A percentile compares a stretch with the other conserved stretches of the same genome.
phyloP scores from a whole-genome alignment of 2,888 invertebrate species.

The Metacarcinus magister region DNA sequence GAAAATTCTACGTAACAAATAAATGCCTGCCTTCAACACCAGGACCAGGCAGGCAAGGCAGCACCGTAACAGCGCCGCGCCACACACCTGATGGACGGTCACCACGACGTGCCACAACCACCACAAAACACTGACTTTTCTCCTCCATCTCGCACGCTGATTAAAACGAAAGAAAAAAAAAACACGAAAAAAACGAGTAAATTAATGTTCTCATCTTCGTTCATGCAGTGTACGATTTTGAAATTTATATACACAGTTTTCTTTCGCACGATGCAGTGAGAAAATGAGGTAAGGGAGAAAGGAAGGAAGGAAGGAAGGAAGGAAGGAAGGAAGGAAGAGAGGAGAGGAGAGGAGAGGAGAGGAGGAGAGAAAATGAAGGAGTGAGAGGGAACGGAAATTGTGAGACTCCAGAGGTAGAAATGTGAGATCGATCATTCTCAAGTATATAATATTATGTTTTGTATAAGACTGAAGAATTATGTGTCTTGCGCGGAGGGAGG shows the following conservation, averaged over 20 bases:
- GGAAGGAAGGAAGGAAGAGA: not conserved
- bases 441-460: slow-evolving; percentile 1
- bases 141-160: not conserved
- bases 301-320: not conserved
- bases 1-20: not conserved
- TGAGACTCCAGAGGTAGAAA: not conserved
- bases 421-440: slow-evolving; percentile 13
- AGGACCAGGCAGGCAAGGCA: not conserved
- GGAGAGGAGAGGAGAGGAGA: not conserved
- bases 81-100: not conserved
- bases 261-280: not conserved
- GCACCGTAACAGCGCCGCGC: too few species aligned
- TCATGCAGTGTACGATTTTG: not conserved
- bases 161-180: not conserved
- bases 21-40: not conserved
- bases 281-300: not conserved
- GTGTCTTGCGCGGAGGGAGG: not conserved
- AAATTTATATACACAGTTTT: not conserved
- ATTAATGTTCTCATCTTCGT: slow-evolving; percentile 2
- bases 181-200: too few species aligned
- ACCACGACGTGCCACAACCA: not conserved
- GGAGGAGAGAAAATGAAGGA: not conserved
- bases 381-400: not conserved
- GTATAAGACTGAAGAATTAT: not conserved
- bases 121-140: not conserved